Conservation (phyloP, 2,888 invertebrate species). For the Eupithecia subumbrata region DNA sequence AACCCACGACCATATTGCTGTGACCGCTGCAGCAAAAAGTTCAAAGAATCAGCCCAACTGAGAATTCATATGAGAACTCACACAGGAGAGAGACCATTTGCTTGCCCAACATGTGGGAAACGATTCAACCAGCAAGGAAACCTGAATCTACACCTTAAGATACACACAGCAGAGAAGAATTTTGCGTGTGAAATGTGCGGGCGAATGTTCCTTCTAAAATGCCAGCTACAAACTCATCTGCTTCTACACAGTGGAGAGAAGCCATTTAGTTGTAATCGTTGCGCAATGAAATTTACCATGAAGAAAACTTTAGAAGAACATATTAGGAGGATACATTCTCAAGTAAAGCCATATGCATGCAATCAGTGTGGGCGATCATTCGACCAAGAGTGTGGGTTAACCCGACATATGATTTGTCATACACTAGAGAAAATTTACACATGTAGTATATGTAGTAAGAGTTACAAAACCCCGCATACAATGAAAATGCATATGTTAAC, state of each 20-base stretch:
- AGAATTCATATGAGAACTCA: conserved; percentile 16
- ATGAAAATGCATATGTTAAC: conserved; percentile 14
- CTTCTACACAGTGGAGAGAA: conserved; percentile 5
- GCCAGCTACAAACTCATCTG: conserved; percentile 9
- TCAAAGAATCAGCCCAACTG: not conserved
- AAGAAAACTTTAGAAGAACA: conserved; percentile 10
- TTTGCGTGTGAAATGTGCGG: conserved; percentile 23
- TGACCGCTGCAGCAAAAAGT: conserved; percentile 21
- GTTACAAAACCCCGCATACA: conserved; percentile 1
- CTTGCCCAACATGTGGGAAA: conserved; percentile 18
- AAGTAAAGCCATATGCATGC: conserved; percentile 19
- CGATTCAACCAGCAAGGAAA: conserved; percentile 16
- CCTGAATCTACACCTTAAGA: conserved; percentile 15
- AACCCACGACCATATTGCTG: conserved; percentile 16
- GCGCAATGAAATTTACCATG: conserved; percentile 18
- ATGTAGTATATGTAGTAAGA: conserved; percentile 13
- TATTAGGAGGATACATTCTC: conserved; percentile 1
- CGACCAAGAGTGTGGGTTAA: not conserved
- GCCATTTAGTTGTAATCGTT: not conserved
- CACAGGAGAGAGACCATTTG: conserved; percentile 9
- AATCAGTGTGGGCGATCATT: conserved; percentile 6
- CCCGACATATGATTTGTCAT: conserved; percentile 7
- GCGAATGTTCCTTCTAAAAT: conserved; percentile 9
- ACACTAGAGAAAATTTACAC: conserved; percentile 7
- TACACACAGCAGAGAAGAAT: conserved; percentile 20